Conservation (phyloP, 53 echinoderm and acorn worm species). For the Apostichopus leukothele region DNA sequence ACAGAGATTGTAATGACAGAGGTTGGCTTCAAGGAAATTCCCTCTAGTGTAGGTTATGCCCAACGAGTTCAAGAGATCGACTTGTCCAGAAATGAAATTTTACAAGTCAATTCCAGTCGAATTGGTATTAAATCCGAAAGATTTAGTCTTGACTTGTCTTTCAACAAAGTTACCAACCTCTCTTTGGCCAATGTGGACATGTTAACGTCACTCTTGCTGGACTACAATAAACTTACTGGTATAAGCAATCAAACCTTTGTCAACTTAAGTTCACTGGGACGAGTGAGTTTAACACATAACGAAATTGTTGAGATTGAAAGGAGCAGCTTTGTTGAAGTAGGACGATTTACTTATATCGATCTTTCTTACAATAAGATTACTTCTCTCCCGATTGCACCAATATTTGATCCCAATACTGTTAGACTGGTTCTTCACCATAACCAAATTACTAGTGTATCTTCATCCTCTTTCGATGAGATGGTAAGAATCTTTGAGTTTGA, state of each 20-base stretch:
- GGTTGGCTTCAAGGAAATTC: conserved; percentile 4
- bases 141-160: conserved; percentile 19
- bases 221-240: neutral
- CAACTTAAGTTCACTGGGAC: neutral
- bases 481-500: neutral
- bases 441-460: neutral
- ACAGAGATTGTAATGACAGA: neutral
- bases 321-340: neutral
- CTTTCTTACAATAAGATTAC: conserved; percentile 5
- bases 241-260: neutral
- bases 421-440: neutral
- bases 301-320: neutral
- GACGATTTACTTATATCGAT: neutral
- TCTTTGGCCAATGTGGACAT: neutral
- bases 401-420: neutral
- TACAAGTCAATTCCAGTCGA: neutral
- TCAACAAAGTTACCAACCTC: neutral
- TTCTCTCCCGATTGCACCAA: neutral
- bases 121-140: neutral
- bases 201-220: neutral
- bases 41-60: neutral
- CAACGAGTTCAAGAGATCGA: neutral
- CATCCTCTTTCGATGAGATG: conserved; percentile 20
- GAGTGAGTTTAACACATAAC: neutral
- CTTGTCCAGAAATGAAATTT: conserved; percentile 10